Base-by-base conservation (phyloP, 30 jellyfish, hydroid and myxozoan genomes). In the Catostylus mosaicus region DNA sequence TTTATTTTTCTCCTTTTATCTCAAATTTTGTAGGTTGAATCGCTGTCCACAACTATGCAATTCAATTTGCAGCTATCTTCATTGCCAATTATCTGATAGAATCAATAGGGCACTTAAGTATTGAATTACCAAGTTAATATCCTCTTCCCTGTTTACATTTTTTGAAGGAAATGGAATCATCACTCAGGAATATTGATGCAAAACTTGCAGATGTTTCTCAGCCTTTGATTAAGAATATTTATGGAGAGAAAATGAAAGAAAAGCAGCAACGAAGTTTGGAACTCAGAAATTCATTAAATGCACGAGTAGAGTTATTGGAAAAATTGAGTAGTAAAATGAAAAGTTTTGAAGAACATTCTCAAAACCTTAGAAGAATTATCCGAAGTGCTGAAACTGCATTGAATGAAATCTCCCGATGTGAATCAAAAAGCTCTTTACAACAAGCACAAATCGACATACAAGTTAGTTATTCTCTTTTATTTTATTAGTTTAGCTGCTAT, bases 351-450 rank as follows among this genome's bases (percentile, higher is more conserved):
- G 29, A 60, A 16, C 34, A 32, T 8, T 54, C 69, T 32, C 43
- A 40, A 38, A 43, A 23, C 1, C 57, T 76, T n/a, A 57, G 14
- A 19, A 78, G n/a, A 7, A 33, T 57, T 37, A 33, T 51, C 3
- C 43, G 37, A 12, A 26, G 54, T 40, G 78, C 88, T 36, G 76
- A 76, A 36, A 35, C 31, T 37, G 59, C 54, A 7, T 27, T 76
- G 40, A 51, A 59, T 16, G 78, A 76, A 9, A 35, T 76, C 14
- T 12, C 8, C 18, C 45, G 6, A 23, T 54, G 48, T n/a, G 68
- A 76, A 27, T 76, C 78, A 5, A 34, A 56, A 0, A 59, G 46
- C 43, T 1, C 66, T 37, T 37, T 76, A 22, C 40, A 19, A 22
- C 77, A 43, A 3, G 78, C 78, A 18, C 77, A 57, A 3, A 8